phyloP scores from a whole-genome alignment of 2,113 vertebrate species.

The Microcebus jonahi region DNA sequence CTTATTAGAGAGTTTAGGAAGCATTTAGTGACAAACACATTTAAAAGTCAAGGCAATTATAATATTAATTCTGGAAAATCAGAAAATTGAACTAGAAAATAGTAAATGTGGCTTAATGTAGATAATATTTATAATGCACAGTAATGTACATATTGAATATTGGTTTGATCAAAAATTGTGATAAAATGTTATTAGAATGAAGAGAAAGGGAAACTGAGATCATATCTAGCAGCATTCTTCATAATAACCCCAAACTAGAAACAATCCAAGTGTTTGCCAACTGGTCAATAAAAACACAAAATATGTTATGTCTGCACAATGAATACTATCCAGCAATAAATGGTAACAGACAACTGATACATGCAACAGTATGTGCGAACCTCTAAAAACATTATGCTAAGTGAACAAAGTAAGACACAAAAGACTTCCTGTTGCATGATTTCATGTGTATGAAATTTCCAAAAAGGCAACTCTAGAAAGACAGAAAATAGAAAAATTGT shows the following conservation, averaged over 20 bases:
- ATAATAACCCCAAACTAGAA: not conserved
- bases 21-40: not conserved
- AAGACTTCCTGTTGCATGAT: not conserved
- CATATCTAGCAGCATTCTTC: not conserved
- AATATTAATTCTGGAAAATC: not conserved
- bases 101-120: not conserved
- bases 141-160: not conserved
- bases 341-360: not conserved
- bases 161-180: not conserved
- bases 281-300: not conserved
- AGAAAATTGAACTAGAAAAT: not conserved
- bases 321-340: not conserved
- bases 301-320: not conserved
- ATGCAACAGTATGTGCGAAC: not conserved
- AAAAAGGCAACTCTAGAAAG: not conserved
- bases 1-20: not conserved
- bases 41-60: not conserved
- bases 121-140: not conserved
- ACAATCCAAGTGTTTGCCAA: not conserved
- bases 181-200: not conserved
- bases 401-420: not conserved
- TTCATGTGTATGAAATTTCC: not conserved
- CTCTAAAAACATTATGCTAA: not conserved
- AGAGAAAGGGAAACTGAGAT: not conserved
- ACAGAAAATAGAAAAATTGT: not conserved